Conservation (phyloP, 2,797 vertebrate species). For the Semotilus atromaculatus region DNA sequence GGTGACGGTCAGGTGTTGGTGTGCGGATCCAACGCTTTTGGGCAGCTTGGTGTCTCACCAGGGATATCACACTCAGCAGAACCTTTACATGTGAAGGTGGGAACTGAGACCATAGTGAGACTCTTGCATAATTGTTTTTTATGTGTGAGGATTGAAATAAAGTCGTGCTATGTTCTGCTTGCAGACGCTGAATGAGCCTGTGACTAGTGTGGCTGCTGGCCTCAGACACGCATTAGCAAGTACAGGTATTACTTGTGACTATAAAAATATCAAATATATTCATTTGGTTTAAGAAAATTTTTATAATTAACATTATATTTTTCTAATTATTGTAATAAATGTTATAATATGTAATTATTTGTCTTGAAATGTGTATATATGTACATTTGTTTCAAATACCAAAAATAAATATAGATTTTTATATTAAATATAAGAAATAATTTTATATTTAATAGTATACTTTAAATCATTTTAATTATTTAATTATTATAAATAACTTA, state of each 20-base stretch:
- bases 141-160: background rate
- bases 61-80: slow-evolving; percentile 70
- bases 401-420: background rate
- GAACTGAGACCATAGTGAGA: background rate
- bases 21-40: slow-evolving; percentile 92
- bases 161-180: slow-evolving; percentile 43
- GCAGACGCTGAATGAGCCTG: slow-evolving; percentile 81
- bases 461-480: background rate
- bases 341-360: background rate
- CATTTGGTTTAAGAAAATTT: background rate
- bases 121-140: background rate
- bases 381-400: background rate
- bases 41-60: slow-evolving; percentile 86
- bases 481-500: background rate
- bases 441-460: background rate
- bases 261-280: background rate
- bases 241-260: slow-evolving; percentile 75
- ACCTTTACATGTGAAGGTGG: slow-evolving; percentile 82
- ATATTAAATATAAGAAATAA: background rate
- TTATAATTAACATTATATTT: background rate
- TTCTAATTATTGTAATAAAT: background rate
- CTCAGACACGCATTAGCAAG: slow-evolving; percentile 88
- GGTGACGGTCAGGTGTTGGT: slow-evolving; percentile 81
- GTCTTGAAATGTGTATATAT: background rate
- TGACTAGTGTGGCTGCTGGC: slow-evolving; percentile 86